Base-by-base conservation (phyloP, 1,140 invertebrate species). In the Orchesella cincta region DNA sequence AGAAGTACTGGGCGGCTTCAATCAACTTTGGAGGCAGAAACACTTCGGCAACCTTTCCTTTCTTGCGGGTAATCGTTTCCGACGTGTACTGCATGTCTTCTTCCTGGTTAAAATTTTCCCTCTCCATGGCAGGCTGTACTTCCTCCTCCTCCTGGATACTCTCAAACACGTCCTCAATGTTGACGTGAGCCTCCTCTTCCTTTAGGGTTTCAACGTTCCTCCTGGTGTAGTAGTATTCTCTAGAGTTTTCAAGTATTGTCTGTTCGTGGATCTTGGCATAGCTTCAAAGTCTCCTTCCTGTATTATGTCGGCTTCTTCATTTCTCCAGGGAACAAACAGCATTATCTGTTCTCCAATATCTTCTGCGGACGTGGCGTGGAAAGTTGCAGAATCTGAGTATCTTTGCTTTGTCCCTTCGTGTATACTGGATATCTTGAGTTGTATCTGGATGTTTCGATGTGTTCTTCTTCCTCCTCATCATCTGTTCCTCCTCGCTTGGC, bases 291-390 rank as follows among this genome's bases (percentile, higher is more conserved):
- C 1, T 34, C 34, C 3, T 71, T 36, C 1, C 26, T 20, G 16
- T 39, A 20, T n/a, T 73, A 2, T 16, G 3, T 46, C 62, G 26
- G 3, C 26, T 62, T 67, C 28, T 28, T 73, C 71, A 31, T 39
- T 16, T n/a, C 71, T 14, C 71, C 71, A 73, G 14, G 71, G 71
- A 8, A 39, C 8, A 46, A 39, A 73, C 1, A 51, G 71, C 34
- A 73, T 36, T 28, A 73, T 3, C 39, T 73, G 71, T 46, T 73
- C 71, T 2, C 39, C 34, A 73, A 26, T 73, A 73, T 12, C 46
- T 46, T n/a, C 23, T 26, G 18, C 2, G 34, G 14, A 39, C 34
- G 34, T 20, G n/a, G n/a, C n/a, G n/a, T n/a, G n/a, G n/a, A n/a
- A n/a, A n/a, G n/a, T n/a, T n/a, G n/a, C n/a, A n/a, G n/a, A n/a